A percentile compares a stretch with the other conserved stretches of the same genome.
phyloP scores from a whole-genome alignment of 1,140 invertebrate genomes.

The Elymnias hypermnestra region DNA sequence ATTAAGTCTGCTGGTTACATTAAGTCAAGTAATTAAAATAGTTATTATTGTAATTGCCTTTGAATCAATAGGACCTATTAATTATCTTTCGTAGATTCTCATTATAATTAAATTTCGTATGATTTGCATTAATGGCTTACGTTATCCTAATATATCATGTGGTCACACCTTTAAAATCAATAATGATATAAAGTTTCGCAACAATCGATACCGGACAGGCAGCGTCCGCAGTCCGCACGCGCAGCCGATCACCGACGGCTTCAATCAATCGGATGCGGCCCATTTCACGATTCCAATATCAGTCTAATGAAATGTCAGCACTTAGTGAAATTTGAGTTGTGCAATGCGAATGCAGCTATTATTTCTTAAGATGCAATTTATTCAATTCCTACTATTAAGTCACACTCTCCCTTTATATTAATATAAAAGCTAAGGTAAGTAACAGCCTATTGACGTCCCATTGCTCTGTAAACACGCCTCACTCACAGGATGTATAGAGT shows the following conservation, averaged over 20 bases:
- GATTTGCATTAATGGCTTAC: no score
- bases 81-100: no score
- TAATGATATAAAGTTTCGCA: conserved; percentile 23
- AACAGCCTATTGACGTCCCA: no score
- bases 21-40: no score
- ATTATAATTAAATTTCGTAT: no score
- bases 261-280: conserved; percentile 63
- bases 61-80: no score
- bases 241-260: conserved; percentile 39
- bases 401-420: no score
- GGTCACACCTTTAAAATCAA: conserved; percentile 25
- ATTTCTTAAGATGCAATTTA: conserved; percentile 4
- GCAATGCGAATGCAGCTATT: conserved; percentile 34
- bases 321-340: conserved; percentile 58
- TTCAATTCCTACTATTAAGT: neutral
- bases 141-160: conserved; percentile 13
- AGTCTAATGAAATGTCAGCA: conserved; percentile 70
- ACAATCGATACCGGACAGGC: conserved; percentile 55
- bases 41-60: no score
- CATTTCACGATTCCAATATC: conserved; percentile 72
- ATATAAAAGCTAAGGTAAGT: no score
- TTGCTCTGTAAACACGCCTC: no score
- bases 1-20: no score
- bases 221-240: conserved; percentile 51
- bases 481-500: no score